Percentiles rank a stretch among this genome's conserved stretches.
These are phyloP conservation scores for human (Homo sapiens) DNA, from an alignment of 2,113 vertebrate species.

Conservation along the genomic window GRCh38 chr11:95362501-95363000, in stretches of 20 bases:
- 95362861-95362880: background rate
- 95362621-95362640: background rate
- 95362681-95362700: background rate
- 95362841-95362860: background rate
- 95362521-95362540: background rate
- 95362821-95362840: background rate
- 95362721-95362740: background rate
- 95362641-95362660: background rate
- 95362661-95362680: background rate
- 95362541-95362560: background rate
- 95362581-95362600: background rate
- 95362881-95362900: background rate
- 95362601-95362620: background rate
- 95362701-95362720: background rate
- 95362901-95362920: background rate
- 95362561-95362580: background rate
- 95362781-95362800: background rate
- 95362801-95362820: background rate
- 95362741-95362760: background rate
- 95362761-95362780: background rate
- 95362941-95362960: background rate
- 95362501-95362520: background rate
- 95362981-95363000: background rate
- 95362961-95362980: background rate
- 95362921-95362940: background rate